phyloP scores from a whole-genome alignment of 2,797 vertebrate species.

The Calcarius lapponicus region DNA sequence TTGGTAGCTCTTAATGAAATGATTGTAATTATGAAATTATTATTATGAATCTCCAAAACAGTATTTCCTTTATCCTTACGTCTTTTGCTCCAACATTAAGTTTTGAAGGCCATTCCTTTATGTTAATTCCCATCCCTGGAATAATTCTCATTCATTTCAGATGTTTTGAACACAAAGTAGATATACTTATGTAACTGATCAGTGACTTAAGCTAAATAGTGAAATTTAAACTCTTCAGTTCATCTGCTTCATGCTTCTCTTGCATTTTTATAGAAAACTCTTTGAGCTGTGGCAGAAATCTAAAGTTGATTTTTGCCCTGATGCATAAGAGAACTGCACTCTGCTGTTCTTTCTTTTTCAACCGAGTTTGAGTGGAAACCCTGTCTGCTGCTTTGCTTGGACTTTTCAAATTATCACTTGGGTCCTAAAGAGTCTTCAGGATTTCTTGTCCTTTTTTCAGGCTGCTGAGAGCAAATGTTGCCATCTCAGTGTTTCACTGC shows the following conservation, averaged over 20 bases:
- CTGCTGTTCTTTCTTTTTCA: not conserved
- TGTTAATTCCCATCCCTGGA: not conserved
- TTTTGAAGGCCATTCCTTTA: not conserved
- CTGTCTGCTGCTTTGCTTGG: not conserved
- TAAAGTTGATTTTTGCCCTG: not conserved
- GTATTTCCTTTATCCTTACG: not conserved
- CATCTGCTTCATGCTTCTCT: not conserved
- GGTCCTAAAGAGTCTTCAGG: constrained; percentile 11
- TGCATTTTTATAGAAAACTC: not conserved
- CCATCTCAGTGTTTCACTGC: not conserved
- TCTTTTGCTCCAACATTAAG: not conserved
- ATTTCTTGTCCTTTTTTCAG: constrained; percentile 32
- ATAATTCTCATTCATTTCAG: not conserved
- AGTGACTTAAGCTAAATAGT: not conserved
- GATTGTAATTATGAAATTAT: not conserved
- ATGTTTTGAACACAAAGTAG: not conserved
- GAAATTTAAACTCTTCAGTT: not conserved
- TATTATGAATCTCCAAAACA: not conserved
- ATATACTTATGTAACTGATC: not conserved
- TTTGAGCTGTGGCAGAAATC: not conserved
- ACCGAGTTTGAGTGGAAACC: not conserved
- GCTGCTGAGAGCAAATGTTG: constrained; percentile 1
- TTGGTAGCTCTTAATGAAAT: not conserved
- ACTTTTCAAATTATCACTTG: constrained; percentile 40
- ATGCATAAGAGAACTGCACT: not conserved